Conservation (phyloP, 2,113 vertebrate genomes). For the Salvator merianae region DNA sequence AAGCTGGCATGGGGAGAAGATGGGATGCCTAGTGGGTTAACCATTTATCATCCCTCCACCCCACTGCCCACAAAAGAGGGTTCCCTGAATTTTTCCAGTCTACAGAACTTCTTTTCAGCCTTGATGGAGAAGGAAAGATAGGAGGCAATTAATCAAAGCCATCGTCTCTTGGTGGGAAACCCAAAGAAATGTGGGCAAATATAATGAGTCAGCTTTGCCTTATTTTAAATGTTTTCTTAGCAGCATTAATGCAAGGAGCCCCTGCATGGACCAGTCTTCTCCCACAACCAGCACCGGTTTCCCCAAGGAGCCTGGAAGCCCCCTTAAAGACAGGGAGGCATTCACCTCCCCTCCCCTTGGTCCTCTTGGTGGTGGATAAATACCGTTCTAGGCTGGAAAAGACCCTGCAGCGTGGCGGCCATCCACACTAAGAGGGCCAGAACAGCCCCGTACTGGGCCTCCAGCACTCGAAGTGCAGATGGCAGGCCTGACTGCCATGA, state of each 20-base stretch:
- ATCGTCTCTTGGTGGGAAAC: neutral
- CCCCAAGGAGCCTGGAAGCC: too few species aligned
- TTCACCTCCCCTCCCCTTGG: too few species aligned
- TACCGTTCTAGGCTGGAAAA: too few species aligned
- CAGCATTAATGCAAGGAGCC: neutral
- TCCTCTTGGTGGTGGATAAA: too few species aligned
- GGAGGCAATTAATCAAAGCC: neutral
- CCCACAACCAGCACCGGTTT: too few species aligned
- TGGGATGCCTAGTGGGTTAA: slow-evolving; percentile 6
- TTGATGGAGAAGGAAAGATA: neutral
- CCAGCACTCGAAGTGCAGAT: too few species aligned
- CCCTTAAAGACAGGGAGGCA: too few species aligned
- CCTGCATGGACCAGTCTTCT: neutral
- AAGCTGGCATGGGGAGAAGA: slow-evolving; percentile 53
- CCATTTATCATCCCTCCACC: neutral
- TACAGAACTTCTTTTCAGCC: neutral
- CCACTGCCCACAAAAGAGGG: neutral
- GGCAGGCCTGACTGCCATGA: too few species aligned
- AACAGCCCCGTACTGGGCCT: too few species aligned
- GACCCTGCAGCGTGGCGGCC: too few species aligned
- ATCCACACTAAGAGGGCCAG: too few species aligned
- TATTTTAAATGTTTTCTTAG: rapidly evolving
- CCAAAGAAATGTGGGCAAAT: neutral
- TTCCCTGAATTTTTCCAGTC: slow-evolving; percentile 12
- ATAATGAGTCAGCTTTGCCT: rapidly evolving